Evolutionary conservation across 2,113 vertebrate species (phyloP).

Genomic region (Mohoua ochrocephala): DNA sequence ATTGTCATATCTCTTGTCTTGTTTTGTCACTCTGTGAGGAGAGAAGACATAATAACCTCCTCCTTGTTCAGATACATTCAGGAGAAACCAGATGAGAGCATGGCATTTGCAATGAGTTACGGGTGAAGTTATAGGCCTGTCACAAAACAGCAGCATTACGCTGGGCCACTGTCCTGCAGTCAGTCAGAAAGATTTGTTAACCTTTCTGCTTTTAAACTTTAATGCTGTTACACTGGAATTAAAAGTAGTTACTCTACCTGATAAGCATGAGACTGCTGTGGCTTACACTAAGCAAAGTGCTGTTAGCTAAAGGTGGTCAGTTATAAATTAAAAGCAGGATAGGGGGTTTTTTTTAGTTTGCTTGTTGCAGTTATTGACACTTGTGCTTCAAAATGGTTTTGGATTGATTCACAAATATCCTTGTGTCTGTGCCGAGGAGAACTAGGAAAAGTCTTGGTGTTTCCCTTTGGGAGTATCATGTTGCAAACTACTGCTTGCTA

Average conservation of each 20-base stretch:
- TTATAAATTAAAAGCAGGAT: not conserved
- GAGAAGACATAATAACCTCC: not conserved
- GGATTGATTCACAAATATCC: not conserved
- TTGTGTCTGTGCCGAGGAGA: conserved; percentile 6
- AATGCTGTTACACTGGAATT: not conserved
- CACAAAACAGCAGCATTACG: not conserved
- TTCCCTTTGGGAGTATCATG: not conserved
- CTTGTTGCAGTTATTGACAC: not conserved
- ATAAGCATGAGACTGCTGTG: not conserved
- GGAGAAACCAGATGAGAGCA: not conserved
- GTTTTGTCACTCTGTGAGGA: not conserved
- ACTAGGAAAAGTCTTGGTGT: not conserved
- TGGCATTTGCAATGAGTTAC: not conserved
- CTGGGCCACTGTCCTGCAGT: not conserved
- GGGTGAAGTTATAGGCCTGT: not conserved
- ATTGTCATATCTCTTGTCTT: not conserved
- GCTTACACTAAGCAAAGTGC: not conserved
- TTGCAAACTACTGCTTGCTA: not conserved
- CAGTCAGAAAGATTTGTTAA: not conserved
- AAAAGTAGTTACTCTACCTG: not conserved
- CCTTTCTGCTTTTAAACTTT: not conserved
- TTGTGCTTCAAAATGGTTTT: not conserved
- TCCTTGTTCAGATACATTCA: not conserved
- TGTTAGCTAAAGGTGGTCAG: not conserved
- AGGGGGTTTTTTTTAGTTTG: not conserved